These are phyloP conservation scores for Trissolcus brochymenae DNA, from an alignment of 2,888 invertebrate genomes.

Conservation along the genomic window DNA sequence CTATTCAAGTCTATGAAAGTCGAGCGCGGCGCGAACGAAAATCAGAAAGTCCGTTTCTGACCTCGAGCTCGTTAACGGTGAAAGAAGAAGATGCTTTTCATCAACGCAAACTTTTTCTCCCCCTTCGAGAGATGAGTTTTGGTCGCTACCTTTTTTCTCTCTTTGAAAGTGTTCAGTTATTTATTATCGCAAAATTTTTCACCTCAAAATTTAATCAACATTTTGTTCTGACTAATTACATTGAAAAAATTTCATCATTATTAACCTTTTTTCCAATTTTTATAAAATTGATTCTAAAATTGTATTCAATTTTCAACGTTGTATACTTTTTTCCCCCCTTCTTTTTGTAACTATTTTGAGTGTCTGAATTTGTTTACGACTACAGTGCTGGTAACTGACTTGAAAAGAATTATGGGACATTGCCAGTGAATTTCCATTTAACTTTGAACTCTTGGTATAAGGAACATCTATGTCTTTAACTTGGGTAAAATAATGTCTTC, in stretches of 20 bases:
- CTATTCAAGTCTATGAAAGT: constrained; percentile 59
- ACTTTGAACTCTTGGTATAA: no score
- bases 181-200: not conserved
- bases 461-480: no score
- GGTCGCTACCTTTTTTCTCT: constrained; percentile 6
- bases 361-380: no score
- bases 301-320: no score
- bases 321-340: no score
- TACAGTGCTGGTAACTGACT: no score
- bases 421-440: constrained; percentile 5
- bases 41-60: constrained; percentile 32
- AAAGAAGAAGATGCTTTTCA: constrained; percentile 48
- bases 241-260: no score
- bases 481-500: constrained; percentile 20
- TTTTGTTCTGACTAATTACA: no score
- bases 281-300: no score
- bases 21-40: constrained; percentile 42
- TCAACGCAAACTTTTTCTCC: constrained; percentile 8
- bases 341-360: no score
- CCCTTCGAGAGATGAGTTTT: constrained; percentile 6
- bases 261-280: no score
- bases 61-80: constrained; percentile 42
- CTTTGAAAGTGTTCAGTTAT: not conserved
- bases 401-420: no score
- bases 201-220: not conserved